Conservation (phyloP, 2,888 invertebrate species). For the Galerucella calmariensis region DNA sequence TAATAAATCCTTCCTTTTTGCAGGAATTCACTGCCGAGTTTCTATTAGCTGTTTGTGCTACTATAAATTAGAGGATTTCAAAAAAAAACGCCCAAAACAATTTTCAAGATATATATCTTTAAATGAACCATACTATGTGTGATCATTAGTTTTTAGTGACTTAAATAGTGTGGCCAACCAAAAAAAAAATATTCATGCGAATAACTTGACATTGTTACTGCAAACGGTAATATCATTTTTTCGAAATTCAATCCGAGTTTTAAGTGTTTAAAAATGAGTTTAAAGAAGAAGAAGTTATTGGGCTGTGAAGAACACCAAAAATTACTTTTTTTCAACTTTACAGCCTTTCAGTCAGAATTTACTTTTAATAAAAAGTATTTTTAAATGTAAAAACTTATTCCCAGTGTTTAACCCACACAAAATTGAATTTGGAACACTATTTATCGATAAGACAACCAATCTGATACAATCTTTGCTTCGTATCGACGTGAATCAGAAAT, state of each 20-base stretch:
- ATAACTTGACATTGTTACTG: slow-evolving; percentile 23
- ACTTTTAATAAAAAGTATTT: not conserved
- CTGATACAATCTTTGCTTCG: too few relatives aligned
- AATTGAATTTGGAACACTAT: too few relatives aligned
- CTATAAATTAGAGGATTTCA: slow-evolving; percentile 21
- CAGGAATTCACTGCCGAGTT: slow-evolving; percentile 31
- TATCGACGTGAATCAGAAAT: too few relatives aligned
- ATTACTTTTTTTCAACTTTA: too few relatives aligned
- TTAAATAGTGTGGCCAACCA: slow-evolving; percentile 29
- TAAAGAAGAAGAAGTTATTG: not conserved
- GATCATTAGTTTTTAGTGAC: slow-evolving; percentile 27
- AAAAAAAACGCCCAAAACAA: slow-evolving; percentile 29
- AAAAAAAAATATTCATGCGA: slow-evolving; percentile 17
- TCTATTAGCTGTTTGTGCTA: slow-evolving; percentile 24
- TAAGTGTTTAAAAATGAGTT: not conserved
- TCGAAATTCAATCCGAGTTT: not conserved
- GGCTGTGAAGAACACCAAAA: too few relatives aligned
- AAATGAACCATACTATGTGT: slow-evolving; percentile 35
- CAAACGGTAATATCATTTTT: slow-evolving; percentile 21
- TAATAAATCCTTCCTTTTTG: not conserved
- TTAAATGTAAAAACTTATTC: not conserved
- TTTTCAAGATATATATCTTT: slow-evolving; percentile 27
- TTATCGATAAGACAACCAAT: too few relatives aligned
- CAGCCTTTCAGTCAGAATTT: too few relatives aligned
- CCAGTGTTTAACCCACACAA: not conserved